Evolutionary conservation across 2,113 vertebrate species (phyloP), one percentile per base, ranked within the genome.

Genomic region (Hyla sarda): DNA sequence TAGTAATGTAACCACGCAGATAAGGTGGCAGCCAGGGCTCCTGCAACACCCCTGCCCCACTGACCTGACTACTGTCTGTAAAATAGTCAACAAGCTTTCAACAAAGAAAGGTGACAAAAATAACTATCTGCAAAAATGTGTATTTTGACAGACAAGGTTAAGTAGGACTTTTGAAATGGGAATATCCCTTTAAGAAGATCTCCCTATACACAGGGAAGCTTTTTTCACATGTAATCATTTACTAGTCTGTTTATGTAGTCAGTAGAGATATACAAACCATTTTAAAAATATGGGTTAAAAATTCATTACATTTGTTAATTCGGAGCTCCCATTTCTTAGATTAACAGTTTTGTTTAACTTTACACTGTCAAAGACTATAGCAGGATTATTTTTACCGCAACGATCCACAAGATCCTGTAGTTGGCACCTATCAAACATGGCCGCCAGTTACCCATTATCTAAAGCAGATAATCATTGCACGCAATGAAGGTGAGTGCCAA

Each of bases 401-500:
- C 30, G 87, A 84, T 75, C 85, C 34, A 47, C 62, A 75, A 48
- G 13, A 77, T 83, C 67, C 5, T 54, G 81, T 25, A 32, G 19
- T 72, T 19, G 34, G 19, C 67, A 85, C 17, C 34, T 77, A 67
- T 67, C 73, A 77, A 77, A 85, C 17, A 78, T 78, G 73, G 83
- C 73, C 19, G 83, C 73, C 83, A 28, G 73, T 78, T 65, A n/a
- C 9, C 83, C 30, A 69, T 85, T 85, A 85, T 79, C 75, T 79
- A 54, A 79, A 85, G 48, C 60, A 85, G 84, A 85, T 79, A 79
- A 79, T 85, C 84, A 71, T 13, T 54, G 60, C 62, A 72, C 56
- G 52, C 41, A 41, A 34, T 56, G 48, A 45, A 85, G 48, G 84
- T 54, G 60, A 79, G 54, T 47, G 75, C 60, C 47, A 86, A 60